Conservation (phyloP, 1,140 invertebrate species). For the Drosophila yakuba region DNA sequence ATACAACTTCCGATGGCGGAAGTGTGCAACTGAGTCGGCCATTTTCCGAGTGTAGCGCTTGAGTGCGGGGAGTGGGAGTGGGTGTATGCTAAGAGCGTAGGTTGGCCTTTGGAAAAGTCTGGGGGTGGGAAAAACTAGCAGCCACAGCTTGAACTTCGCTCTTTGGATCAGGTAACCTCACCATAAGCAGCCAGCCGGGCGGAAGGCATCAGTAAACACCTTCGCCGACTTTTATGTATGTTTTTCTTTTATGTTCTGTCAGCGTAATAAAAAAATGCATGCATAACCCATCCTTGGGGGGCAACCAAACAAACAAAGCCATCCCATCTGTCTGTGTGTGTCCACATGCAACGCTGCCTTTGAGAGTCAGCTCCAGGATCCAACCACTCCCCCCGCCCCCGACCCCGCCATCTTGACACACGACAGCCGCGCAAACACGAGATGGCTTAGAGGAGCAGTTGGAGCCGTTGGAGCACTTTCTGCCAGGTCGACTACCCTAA, state of each 20-base stretch:
- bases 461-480: not conserved
- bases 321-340: not conserved
- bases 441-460: constrained; percentile 43
- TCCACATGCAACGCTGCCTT: constrained; percentile 27
- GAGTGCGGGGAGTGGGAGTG: not conserved
- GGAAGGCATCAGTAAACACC: constrained; percentile 75
- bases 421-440: constrained; percentile 54
- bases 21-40: constrained; percentile 75
- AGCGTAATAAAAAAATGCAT: constrained; percentile 75
- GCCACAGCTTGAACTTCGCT: constrained; percentile 12
- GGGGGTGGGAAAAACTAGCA: not conserved
- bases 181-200: constrained; percentile 47
- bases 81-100: constrained; percentile 63
- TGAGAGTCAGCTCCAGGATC: constrained; percentile 18
- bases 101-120: constrained; percentile 10
- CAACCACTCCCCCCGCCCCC: not conserved
- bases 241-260: constrained; percentile 76
- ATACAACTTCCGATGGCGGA: constrained; percentile 74
- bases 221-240: constrained; percentile 75
- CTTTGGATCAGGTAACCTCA: constrained; percentile 18
- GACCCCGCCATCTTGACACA: constrained; percentile 2
- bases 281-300: constrained; percentile 57
- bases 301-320: constrained; percentile 70
- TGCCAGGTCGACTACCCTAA: not conserved
- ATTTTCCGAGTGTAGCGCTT: constrained; percentile 45